phyloP scores from a whole-genome alignment of 2,797 vertebrate species.

The Botia almorhae region DNA sequence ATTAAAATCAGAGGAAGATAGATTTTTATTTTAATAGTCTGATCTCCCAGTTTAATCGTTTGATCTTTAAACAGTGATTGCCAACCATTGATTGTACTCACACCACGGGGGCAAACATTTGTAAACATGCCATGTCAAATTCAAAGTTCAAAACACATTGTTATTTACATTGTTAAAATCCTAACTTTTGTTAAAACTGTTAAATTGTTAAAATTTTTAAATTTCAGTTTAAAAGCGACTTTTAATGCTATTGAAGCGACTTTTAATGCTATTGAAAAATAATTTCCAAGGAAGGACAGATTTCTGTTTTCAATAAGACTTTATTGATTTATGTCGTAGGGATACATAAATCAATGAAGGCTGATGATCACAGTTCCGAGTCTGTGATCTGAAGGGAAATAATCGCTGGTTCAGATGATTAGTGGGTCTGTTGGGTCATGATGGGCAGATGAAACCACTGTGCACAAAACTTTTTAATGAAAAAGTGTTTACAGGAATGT shows the following conservation, averaged over 20 bases:
- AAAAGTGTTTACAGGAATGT: no score
- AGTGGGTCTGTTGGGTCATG: neutral
- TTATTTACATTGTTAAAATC: no score
- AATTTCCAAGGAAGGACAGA: neutral
- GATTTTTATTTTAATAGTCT: neutral
- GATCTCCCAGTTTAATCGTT: neutral
- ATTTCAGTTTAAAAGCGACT: neutral
- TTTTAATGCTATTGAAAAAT: neutral
- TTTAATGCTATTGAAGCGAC: neutral
- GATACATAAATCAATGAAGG: neutral
- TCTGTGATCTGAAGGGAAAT: neutral
- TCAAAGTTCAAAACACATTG: no score
- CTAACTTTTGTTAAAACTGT: no score
- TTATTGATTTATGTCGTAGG: neutral
- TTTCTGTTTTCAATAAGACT: neutral
- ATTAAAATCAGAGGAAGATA: conserved; percentile 7
- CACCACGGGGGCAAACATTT: no score
- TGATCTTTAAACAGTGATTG: neutral
- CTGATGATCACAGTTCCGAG: neutral
- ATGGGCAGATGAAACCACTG: neutral
- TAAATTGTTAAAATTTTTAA: no score
- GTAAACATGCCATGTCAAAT: no score
- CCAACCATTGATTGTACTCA: neutral
- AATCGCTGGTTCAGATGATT: neutral
- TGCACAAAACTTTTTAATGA: no score